phyloP scores from a whole-genome alignment of 2,888 invertebrate species.

The Cremastinae sp. region DNA sequence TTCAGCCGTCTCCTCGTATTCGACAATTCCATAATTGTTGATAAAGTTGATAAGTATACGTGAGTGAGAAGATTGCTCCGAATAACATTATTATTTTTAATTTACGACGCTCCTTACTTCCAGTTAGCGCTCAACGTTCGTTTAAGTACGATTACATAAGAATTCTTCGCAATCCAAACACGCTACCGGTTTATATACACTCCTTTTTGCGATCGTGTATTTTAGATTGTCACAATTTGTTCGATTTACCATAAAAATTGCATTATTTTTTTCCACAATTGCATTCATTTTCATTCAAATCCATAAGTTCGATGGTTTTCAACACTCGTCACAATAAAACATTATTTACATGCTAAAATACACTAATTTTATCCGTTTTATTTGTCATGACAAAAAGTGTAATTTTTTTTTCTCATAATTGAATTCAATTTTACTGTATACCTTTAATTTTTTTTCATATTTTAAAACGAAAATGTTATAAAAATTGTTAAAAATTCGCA shows the following conservation, averaged over 20 bases:
- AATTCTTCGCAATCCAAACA: not conserved
- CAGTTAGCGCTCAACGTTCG: not conserved
- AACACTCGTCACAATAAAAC: no score
- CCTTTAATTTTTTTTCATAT: no score
- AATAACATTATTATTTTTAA: slow-evolving; percentile 15
- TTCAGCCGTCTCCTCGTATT: slow-evolving; percentile 1
- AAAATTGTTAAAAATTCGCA: not conserved
- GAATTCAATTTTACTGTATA: no score
- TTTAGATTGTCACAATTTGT: slow-evolving; percentile 21
- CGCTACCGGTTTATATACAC: slow-evolving; percentile 23
- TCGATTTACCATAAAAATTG: not conserved
- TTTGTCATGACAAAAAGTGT: no score
- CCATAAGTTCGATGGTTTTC: not conserved
- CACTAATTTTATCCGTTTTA: no score
- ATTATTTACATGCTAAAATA: no score
- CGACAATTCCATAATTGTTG: slow-evolving; percentile 46
- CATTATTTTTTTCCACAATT: not conserved
- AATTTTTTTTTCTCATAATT: no score
- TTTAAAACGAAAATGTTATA: not conserved
- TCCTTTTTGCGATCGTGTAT: slow-evolving; percentile 5
- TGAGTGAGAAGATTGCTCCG: not conserved
- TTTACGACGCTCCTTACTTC: not conserved
- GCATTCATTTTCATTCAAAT: not conserved
- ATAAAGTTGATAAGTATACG: slow-evolving; percentile 31
- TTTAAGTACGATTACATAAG: slow-evolving; percentile 23